These are phyloP conservation scores for Cataglyphis albicans DNA, from an alignment of 2,888 invertebrate genomes.

Conservation along the genomic window DNA sequence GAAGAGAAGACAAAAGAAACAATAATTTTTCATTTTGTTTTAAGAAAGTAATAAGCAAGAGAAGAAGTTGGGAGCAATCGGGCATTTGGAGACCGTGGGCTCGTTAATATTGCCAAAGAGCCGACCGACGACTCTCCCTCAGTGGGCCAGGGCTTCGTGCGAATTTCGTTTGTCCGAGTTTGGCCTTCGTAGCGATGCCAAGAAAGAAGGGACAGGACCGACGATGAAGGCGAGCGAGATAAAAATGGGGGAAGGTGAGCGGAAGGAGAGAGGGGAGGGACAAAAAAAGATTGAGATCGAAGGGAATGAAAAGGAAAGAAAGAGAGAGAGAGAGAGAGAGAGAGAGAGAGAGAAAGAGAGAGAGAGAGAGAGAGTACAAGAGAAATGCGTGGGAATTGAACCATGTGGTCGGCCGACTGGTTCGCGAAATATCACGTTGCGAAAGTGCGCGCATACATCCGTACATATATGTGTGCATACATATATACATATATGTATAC, in stretches of 20 bases:
- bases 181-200: constrained; percentile 73
- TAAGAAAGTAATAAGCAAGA: constrained; percentile 29
- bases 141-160: constrained; percentile 79
- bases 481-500: neutral
- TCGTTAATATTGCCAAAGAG: constrained; percentile 69
- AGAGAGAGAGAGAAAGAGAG: too few relatives aligned
- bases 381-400: constrained; percentile 83
- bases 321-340: neutral
- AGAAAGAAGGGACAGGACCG: constrained; percentile 60
- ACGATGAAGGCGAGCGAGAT: constrained; percentile 51
- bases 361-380: constrained; percentile 53
- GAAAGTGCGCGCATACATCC: constrained; percentile 64
- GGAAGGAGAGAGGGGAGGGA: constrained; percentile 19
- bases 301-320: neutral
- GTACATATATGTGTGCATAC: neutral
- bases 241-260: constrained; percentile 29
- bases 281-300: constrained; percentile 52
- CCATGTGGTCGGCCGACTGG: constrained; percentile 80
- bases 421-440: constrained; percentile 82
- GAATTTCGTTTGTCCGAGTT: constrained; percentile 71
- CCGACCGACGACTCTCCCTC: constrained; percentile 53
- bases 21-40: neutral
- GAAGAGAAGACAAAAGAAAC: neutral
- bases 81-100: constrained; percentile 60
- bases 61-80: constrained; percentile 33